Evolutionary conservation across 1,140 invertebrate species (phyloP).

Genomic region (Cydia splendana): DNA sequence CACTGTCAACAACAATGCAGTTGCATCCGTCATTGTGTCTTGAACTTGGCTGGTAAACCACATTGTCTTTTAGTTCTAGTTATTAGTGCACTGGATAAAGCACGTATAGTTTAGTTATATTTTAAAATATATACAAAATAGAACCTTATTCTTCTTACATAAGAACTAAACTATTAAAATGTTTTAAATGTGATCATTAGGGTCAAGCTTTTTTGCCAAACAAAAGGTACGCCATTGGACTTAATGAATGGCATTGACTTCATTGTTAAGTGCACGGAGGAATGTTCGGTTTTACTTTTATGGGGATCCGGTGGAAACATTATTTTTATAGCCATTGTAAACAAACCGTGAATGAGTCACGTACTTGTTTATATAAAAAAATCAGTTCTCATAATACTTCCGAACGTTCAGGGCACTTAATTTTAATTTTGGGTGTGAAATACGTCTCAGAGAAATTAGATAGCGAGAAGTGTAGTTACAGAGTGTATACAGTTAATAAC

Average conservation of each 20-base stretch:
- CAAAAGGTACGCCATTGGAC: neutral
- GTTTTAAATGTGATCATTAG: constrained; percentile 2
- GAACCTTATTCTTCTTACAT: neutral
- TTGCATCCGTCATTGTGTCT: constrained; percentile 11
- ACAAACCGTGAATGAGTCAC: constrained; percentile 1
- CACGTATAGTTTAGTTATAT: constrained; percentile 3
- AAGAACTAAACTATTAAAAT: neutral
- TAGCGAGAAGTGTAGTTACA: too few relatives aligned
- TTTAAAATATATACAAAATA: neutral
- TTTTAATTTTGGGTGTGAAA: too few relatives aligned
- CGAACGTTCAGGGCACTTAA: too few relatives aligned
- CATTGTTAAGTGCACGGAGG: constrained; percentile 21
- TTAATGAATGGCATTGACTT: constrained; percentile 26
- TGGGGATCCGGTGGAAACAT: neutral
- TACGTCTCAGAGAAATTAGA: too few relatives aligned
- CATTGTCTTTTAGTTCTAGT: neutral
- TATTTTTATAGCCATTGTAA: neutral
- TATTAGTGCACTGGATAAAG: neutral
- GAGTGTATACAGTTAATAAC: too few relatives aligned
- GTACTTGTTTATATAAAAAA: neutral
- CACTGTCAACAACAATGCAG: neutral
- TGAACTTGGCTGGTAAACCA: constrained; percentile 3
- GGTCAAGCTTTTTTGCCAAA: neutral
- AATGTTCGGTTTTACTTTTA: constrained; percentile 13
- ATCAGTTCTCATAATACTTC: too few relatives aligned